Evolutionary conservation across 1,140 invertebrate genomes (phyloP).

Genomic region (Caenorhabditis remanei): DNA sequence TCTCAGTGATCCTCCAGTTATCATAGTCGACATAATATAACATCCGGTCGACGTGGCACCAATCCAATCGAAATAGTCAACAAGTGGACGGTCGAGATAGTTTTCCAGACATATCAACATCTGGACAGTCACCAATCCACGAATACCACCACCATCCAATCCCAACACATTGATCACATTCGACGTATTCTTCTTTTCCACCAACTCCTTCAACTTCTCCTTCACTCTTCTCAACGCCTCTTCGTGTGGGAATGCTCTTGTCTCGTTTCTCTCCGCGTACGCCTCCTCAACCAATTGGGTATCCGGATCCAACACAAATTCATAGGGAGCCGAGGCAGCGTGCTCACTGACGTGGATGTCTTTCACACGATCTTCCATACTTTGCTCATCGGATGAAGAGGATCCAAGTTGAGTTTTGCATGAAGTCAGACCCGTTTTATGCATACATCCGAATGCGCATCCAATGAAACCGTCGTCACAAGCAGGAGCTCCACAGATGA

Average conservation of each 20-base stretch:
- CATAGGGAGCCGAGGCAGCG: constrained; percentile 36
- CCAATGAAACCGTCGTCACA: constrained; percentile 54
- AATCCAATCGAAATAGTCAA: constrained; percentile 89
- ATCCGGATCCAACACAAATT: constrained; percentile 58
- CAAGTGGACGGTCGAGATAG: constrained; percentile 72
- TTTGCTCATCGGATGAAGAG: neutral
- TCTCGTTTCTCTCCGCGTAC: constrained; percentile 32
- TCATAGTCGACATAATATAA: constrained; percentile 79
- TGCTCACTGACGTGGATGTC: constrained; percentile 41
- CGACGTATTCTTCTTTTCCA: constrained; percentile 59
- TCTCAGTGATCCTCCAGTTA: constrained; percentile 70
- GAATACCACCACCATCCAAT: constrained; percentile 76
- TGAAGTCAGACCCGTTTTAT: constrained; percentile 7
- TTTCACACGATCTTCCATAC: constrained; percentile 49
- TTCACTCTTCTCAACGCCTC: constrained; percentile 33
- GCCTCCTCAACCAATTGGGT: constrained; percentile 53
- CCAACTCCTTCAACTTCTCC: constrained; percentile 56
- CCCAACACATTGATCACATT: constrained; percentile 73
- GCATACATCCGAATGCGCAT: constrained; percentile 56
- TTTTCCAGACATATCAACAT: constrained; percentile 72
- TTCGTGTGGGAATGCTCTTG: constrained; percentile 51
- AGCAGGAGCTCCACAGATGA: constrained; percentile 56
- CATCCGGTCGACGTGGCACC: constrained; percentile 96
- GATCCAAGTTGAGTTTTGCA: constrained; percentile 41
- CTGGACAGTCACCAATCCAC: constrained; percentile 76